A percentile compares a stretch with the other conserved stretches of the same genome.
These are phyloP conservation scores for Anadara kagoshimensis DNA, from an alignment of 1,140 invertebrate genomes.

Conservation along the genomic window DNA sequence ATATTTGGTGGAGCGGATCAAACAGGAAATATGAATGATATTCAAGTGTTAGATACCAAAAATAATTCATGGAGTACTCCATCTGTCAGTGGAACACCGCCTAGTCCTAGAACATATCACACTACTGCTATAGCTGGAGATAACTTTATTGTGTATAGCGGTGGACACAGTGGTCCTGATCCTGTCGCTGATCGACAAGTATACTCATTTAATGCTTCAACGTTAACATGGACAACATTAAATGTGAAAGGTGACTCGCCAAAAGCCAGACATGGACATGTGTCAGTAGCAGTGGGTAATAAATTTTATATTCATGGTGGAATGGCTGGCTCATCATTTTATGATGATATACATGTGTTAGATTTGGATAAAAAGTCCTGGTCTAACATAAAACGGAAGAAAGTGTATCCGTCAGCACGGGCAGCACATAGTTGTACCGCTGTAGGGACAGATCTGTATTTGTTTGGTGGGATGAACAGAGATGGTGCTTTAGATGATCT, in stretches of 20 bases:
- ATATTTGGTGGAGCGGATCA: slow-evolving; percentile 73
- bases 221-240: slow-evolving; percentile 63
- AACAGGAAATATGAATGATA: slow-evolving; percentile 70
- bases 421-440: slow-evolving; percentile 69
- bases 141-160: slow-evolving; percentile 71
- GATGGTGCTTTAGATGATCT: slow-evolving; percentile 71
- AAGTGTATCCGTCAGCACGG: slow-evolving; percentile 62
- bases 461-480: slow-evolving; percentile 73
- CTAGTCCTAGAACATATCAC: slow-evolving; percentile 70
- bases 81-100: slow-evolving; percentile 56
- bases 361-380: slow-evolving; percentile 68
- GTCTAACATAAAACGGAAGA: slow-evolving; percentile 64
- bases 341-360: slow-evolving; percentile 72
- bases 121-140: slow-evolving; percentile 63
- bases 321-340: slow-evolving; percentile 70
- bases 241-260: slow-evolving; percentile 66
- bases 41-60: slow-evolving; percentile 67
- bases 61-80: slow-evolving; percentile 62
- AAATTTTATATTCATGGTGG: slow-evolving; percentile 72
- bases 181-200: slow-evolving; percentile 71
- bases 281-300: slow-evolving; percentile 63
- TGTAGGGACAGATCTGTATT: slow-evolving; percentile 59
- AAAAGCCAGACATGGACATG: slow-evolving; percentile 73
- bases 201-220: slow-evolving; percentile 65
- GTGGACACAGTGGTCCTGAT: slow-evolving; percentile 68